Base-by-base conservation (phyloP, 2,888 invertebrate species). In the Acrocera orbiculus region DNA sequence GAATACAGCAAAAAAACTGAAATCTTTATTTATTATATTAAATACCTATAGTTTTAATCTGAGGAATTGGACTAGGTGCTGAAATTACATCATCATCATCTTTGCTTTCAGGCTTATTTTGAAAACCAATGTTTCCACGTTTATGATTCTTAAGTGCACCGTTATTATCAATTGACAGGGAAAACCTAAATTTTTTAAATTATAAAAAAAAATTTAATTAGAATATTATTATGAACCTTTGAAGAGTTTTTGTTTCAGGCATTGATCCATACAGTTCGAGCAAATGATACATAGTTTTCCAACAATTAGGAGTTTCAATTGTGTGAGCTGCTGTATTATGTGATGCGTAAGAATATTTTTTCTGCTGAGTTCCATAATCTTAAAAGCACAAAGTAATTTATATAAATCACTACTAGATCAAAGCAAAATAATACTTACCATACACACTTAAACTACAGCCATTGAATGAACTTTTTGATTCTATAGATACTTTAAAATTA, bases 211-310 rank as follows among this genome's bases (percentile, higher is more conserved):
- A n/a, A n/a, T n/a, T n/a, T n/a, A n/a, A n/a, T n/a, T n/a, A n/a
- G n/a, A n/a, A n/a, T n/a, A n/a, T n/a, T n/a, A n/a, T n/a, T n/a
- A n/a, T n/a, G n/a, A 44, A 46, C 35, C 57, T 49, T 35, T 58
- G 56, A 27, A 92, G 80, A 1, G 89, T 92, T 60, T 92, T 92
- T 0, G 89, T 85, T 52, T 92, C 92, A 0, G 93, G 90, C 74
- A 87, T 83, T 30, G 83, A 86, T 5, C 90, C 89, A 54, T 95
- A 95, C 32, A 93, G 61, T 51, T 93, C 89, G 35, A 95, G 63
- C 40, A 95, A 67, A 55, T 87, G 79, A 56, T 89, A 90, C 44
- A 95, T 78, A 0, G 89, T 93, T 52, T 85, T 79, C 93, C 93
- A 95, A 53, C 93, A 93, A 46, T 81, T 73, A 9, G 86, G 86